Conservation (phyloP, 2,113 vertebrate species). For the Equus quagga region DNA sequence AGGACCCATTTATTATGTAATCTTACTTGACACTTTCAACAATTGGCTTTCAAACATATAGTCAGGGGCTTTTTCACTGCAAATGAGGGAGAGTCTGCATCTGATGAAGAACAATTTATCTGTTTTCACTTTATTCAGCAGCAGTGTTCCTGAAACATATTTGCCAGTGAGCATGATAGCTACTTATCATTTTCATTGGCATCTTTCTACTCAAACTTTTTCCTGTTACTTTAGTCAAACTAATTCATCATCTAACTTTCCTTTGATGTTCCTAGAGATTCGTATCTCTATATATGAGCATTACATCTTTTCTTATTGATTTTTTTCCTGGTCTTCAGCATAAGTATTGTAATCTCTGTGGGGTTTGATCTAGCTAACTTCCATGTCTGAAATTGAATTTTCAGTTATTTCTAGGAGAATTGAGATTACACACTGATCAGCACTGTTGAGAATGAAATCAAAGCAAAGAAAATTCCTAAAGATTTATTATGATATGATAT, state of each 20-base stretch:
- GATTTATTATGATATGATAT: constrained; percentile 17
- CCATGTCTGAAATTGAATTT: constrained; percentile 62
- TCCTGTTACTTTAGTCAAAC: constrained; percentile 59
- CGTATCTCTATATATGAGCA: background rate
- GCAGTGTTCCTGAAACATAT: background rate
- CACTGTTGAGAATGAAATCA: constrained; percentile 59
- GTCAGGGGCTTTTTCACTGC: background rate
- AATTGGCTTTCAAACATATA: background rate
- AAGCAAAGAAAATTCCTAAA: background rate
- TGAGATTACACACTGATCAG: constrained; percentile 65
- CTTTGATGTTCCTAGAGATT: constrained; percentile 50
- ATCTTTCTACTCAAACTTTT: constrained; percentile 38
- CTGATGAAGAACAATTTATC: background rate
- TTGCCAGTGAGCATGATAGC: background rate
- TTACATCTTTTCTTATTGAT: constrained; percentile 52
- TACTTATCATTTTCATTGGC: constrained; percentile 6
- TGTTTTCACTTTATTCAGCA: background rate
- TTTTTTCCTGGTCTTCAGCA: constrained; percentile 1
- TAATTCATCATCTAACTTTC: constrained; percentile 57
- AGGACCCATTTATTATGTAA: background rate
- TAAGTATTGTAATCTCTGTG: constrained; percentile 16
- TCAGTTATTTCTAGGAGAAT: constrained; percentile 64
- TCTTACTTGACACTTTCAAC: background rate
- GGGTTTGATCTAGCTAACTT: constrained; percentile 66
- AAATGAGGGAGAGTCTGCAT: background rate